Evolutionary conservation across 2,888 invertebrate species (phyloP).

Genomic region (Microdon myrmicae): DNA sequence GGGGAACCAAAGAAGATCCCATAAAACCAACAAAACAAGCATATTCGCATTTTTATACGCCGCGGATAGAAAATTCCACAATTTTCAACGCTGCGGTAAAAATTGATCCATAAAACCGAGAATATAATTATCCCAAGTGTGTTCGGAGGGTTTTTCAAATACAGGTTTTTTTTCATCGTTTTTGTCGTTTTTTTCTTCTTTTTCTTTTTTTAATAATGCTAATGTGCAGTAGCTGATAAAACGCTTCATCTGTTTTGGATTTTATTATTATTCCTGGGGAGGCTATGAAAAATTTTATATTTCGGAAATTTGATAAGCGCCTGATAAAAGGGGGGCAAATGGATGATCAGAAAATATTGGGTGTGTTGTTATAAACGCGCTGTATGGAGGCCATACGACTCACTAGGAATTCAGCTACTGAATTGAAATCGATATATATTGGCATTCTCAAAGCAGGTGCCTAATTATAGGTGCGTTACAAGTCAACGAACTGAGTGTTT

Average conservation of each 20-base stretch:
- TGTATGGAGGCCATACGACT: neutral
- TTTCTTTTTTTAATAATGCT: constrained; percentile 23
- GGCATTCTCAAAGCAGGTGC: too few species aligned
- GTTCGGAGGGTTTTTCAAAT: too few species aligned
- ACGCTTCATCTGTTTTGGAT: constrained; percentile 24
- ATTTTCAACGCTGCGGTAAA: too few species aligned
- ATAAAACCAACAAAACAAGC: neutral
- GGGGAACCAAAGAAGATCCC: too few species aligned
- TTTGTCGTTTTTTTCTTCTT: constrained; percentile 1
- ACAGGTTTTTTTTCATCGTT: neutral
- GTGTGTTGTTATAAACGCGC: too few species aligned
- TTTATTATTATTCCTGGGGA: constrained; percentile 28
- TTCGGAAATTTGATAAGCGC: constrained; percentile 44
- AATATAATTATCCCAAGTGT: too few species aligned
- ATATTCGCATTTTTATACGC: neutral
- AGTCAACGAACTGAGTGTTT: too few species aligned
- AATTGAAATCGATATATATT: too few species aligned
- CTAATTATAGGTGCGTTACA: too few species aligned
- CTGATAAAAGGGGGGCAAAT: constrained; percentile 27
- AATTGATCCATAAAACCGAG: too few species aligned
- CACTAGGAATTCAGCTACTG: neutral
- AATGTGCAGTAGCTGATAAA: constrained; percentile 31
- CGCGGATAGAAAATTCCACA: neutral
- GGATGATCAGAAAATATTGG: constrained; percentile 1
- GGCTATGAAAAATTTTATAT: constrained; percentile 36